Evolutionary conservation across 64 coral and sea anemone genomes (phyloP).

Genomic region (Montipora efflorescens): DNA sequence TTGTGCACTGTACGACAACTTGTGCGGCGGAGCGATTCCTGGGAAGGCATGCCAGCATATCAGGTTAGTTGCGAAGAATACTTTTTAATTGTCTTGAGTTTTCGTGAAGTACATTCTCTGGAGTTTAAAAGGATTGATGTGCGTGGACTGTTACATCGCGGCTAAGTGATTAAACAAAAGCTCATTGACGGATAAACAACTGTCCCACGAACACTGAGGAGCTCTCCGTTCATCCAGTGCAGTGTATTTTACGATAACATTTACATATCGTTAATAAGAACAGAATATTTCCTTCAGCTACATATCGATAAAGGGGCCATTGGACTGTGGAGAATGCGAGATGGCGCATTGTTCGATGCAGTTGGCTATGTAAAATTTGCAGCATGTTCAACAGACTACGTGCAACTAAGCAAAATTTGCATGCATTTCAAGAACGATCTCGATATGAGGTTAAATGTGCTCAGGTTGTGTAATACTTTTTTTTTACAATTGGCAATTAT

Average conservation of each 20-base stretch:
- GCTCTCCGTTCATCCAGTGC: too few species aligned
- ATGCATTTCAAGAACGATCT: too few species aligned
- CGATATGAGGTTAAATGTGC: too few species aligned
- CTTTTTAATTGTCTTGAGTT: background rate
- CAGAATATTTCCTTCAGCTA: too few species aligned
- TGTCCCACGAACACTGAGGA: too few species aligned
- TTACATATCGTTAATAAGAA: too few species aligned
- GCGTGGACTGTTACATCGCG: background rate
- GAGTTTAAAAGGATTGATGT: background rate
- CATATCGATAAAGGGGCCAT: too few species aligned
- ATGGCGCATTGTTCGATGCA: too few species aligned
- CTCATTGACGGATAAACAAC: constrained; percentile 32
- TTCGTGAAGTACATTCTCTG: background rate
- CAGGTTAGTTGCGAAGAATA: constrained; percentile 11
- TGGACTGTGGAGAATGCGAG: too few species aligned
- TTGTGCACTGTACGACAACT: background rate
- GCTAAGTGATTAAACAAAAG: background rate
- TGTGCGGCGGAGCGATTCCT: background rate
- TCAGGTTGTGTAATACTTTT: background rate
- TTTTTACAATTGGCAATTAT: background rate
- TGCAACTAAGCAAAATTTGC: too few species aligned
- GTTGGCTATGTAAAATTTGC: background rate
- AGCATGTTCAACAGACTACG: background rate
- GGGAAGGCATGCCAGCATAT: background rate
- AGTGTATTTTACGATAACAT: too few species aligned